These are phyloP conservation scores for Anseranas semipalmata DNA, from an alignment of 2,113 vertebrate species.

Conservation along the genomic window DNA sequence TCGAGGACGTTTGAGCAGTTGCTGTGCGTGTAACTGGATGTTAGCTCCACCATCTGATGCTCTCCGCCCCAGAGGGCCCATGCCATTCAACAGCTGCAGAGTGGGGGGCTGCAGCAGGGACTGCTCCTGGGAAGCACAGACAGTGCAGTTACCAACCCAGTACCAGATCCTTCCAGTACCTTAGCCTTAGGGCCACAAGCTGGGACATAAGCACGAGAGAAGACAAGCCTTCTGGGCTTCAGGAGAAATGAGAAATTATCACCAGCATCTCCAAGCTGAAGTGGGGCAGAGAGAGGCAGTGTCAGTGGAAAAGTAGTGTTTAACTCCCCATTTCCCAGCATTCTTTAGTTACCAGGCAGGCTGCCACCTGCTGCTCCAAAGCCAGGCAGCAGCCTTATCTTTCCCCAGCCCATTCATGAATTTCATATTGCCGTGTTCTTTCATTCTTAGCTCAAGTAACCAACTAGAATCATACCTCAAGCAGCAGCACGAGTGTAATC, in stretches of 20 bases:
- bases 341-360: not conserved
- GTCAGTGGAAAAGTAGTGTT: rapidly evolving
- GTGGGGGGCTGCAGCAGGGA: constrained; percentile 95
- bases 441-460: not conserved
- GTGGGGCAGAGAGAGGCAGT: rapidly evolving
- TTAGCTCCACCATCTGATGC: constrained; percentile 97
- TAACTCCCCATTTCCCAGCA: not conserved
- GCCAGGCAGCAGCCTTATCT: not conserved
- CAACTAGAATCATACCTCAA: not conserved
- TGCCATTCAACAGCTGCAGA: constrained; percentile 95
- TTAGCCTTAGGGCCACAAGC: rapidly evolving
- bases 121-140: constrained; percentile 85
- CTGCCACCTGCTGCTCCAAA: not conserved
- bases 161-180: rapidly evolving
- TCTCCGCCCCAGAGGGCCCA: constrained; percentile 96
- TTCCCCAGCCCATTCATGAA: not conserved
- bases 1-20: constrained; percentile 93
- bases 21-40: constrained; percentile 95
- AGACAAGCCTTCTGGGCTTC: not conserved
- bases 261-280: rapidly evolving
- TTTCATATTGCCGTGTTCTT: not conserved
- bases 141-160: rapidly evolving
- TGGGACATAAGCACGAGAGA: rapidly evolving
- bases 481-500: not conserved
- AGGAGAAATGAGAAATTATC: not conserved